Evolutionary conservation across 64 coral and sea anemone species (phyloP), one percentile per base, ranked within the genome.

Genomic region (Montipora foliosa): DNA sequence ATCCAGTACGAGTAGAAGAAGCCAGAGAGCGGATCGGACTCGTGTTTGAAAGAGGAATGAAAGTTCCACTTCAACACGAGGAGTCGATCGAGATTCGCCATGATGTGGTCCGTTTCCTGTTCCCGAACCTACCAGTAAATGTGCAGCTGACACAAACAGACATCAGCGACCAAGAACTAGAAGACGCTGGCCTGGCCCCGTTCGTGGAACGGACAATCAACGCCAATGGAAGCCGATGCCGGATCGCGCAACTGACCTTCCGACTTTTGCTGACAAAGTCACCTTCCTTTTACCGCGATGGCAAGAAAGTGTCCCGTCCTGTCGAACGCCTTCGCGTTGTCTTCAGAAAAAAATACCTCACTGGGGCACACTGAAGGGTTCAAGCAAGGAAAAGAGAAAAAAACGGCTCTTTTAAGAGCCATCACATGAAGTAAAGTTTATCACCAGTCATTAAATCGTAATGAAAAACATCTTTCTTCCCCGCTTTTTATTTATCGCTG

Each of bases 41-140:
- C 15, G 61, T 87, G 16, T 71, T 87, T 9, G 84, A 87, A 25
- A 10, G 84, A 44, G 84, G 84, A 61, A 51, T 87, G 50, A 87
- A 87, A 87, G 61, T 8, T 66, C 61, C 11, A 4, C 75, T 77
- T 15, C 75, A 77, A 49, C 25, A 77, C 75, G 52, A 55, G 52
- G 52, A 55, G 9, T 55, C 52, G 9, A 5, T 55, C 5, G 52
- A 55, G 52, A 55, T 6, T 55, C 52, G 52, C 52, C 52, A 55
- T 55, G 52, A 55, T 55, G 52, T 84, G 49, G 81, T 84, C 10
- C 14, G 81, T 3, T 61, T 62, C 6, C 57, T 84, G 55, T 84
- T 84, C n/a, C 81, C 58, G 55, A 55, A 49, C 29, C 81, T 84
- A 9, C 81, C 81, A 24, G 53, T 21, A 17, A 0, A 84, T 4